Base-by-base conservation (phyloP, 2,113 vertebrate species). In the Myotis yumanensis region DNA sequence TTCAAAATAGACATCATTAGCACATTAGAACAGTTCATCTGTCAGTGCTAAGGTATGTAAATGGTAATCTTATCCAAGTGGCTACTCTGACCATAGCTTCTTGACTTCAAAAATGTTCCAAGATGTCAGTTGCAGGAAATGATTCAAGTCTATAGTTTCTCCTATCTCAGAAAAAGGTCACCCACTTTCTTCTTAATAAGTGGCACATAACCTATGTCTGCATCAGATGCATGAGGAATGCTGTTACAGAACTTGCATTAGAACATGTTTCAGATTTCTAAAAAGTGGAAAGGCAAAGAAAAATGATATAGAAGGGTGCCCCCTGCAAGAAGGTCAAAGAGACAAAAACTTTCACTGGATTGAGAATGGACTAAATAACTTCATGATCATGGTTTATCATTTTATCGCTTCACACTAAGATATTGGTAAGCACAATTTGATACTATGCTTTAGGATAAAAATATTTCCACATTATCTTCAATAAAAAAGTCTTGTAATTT, bases 141-240 rank as follows among this genome's bases (percentile, higher is more conserved):
- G 11, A 82, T 69, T 71, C 69, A 81, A 87, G 77, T 52, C 68
- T 57, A 1, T 59, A 68, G 54, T 79, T 87, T 91, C 46, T 93
- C 43, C 76, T 59, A 43, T 72, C 46, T 91, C 28, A n/a, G 20
- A 51, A 83, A 57, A 87, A 84, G 8, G 11, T n/a, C 20, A 77
- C 32, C 52, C 5, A 77, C 48, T 96, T 94, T 83, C 81, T 66
- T 90, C 35, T 23, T 86, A 73, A 77, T 90, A 77, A 40, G 82
- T 77, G 25, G 9, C 23, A 71, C 40, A 37, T 86, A 35, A 51
- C 25, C 37, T 92, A 80, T 48, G n/a, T 37, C 57, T 69, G 57
- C 30, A 89, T 81, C 43, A 90, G 77, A 83, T 82, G 15, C 15
- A n/a, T 51, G 32, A 71, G 62, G 77, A 11, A 72, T 79, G 17